phyloP scores from a whole-genome alignment of 2,113 vertebrate genomes.

The Marcusenius ussheri region DNA sequence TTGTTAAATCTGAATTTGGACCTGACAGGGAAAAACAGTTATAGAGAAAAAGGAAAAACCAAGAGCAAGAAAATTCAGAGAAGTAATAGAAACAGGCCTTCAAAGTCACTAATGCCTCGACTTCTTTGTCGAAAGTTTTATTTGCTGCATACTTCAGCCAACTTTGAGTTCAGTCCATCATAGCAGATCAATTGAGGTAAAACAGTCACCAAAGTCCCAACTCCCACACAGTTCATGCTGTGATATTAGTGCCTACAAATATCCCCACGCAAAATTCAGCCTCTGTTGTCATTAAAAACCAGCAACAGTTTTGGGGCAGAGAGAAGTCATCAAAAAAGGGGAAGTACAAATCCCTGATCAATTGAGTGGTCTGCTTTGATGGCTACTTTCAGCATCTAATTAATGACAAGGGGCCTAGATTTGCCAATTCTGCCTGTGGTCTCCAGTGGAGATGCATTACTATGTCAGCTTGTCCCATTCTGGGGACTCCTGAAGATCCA shows the following conservation, averaged over 20 bases:
- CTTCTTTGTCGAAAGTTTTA: neutral
- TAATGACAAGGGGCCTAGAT: slow-evolving; percentile 30
- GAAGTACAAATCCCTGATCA: slow-evolving; percentile 16
- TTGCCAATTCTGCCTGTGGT: neutral
- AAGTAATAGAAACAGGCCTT: neutral
- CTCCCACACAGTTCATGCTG: slow-evolving; percentile 25
- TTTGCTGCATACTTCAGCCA: neutral
- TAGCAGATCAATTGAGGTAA: slow-evolving; percentile 21
- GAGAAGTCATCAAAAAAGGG: neutral
- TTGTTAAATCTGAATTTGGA: neutral
- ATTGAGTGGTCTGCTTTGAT: slow-evolving; percentile 29
- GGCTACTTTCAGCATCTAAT: slow-evolving; percentile 40
- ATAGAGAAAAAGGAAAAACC: neutral
- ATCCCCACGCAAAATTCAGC: neutral
- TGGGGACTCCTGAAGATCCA: neutral
- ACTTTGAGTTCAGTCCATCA: slow-evolving; percentile 32
- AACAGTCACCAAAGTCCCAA: slow-evolving; percentile 20
- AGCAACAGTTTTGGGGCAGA: neutral
- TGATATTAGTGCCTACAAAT: neutral
- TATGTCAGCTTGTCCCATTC: neutral
- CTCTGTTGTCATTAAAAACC: neutral
- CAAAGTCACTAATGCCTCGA: neutral
- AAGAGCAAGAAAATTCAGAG: neutral
- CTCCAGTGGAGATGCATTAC: neutral
- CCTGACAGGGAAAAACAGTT: neutral